Evolutionary conservation across 92 coral and sea anemone genomes (phyloP).

Genomic region (Zoanthus sociatus): DNA sequence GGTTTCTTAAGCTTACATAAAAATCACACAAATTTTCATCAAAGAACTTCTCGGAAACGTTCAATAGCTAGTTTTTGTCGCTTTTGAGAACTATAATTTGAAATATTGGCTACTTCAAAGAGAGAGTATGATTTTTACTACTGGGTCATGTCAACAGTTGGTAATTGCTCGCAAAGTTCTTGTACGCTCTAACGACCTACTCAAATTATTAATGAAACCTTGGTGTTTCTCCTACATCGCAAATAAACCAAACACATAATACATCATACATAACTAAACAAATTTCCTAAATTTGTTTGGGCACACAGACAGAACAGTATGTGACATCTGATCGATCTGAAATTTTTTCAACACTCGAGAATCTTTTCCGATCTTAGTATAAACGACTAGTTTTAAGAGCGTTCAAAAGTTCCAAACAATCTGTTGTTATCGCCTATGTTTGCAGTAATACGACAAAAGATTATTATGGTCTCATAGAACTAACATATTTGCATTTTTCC

Average conservation of each 20-base stretch:
- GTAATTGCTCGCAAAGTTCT: slow-evolving; percentile 17
- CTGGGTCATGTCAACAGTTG: slow-evolving; percentile 21
- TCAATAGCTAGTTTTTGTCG: not conserved
- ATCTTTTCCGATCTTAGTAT: not conserved
- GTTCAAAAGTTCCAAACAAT: not conserved
- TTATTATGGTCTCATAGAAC: slow-evolving; percentile 14
- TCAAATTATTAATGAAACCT: slow-evolving; percentile 8
- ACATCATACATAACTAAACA: not conserved
- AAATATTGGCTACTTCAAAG: slow-evolving; percentile 31
- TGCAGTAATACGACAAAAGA: not conserved
- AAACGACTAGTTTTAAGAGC: not conserved
- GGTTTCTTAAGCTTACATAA: not conserved
- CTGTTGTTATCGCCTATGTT: not conserved
- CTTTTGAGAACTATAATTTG: not conserved
- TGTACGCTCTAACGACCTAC: slow-evolving; percentile 16
- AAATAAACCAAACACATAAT: not conserved
- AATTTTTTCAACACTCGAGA: not conserved
- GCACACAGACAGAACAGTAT: slow-evolving; percentile 2
- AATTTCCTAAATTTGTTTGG: not conserved
- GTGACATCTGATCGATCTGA: not conserved
- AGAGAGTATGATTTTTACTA: not conserved
- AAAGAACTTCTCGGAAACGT: slow-evolving; percentile 1
- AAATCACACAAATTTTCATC: not conserved
- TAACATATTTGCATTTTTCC: not conserved
- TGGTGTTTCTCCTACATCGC: not conserved